Conservation (phyloP, 2,888 invertebrate genomes). For the Exocentrus adspersus region DNA sequence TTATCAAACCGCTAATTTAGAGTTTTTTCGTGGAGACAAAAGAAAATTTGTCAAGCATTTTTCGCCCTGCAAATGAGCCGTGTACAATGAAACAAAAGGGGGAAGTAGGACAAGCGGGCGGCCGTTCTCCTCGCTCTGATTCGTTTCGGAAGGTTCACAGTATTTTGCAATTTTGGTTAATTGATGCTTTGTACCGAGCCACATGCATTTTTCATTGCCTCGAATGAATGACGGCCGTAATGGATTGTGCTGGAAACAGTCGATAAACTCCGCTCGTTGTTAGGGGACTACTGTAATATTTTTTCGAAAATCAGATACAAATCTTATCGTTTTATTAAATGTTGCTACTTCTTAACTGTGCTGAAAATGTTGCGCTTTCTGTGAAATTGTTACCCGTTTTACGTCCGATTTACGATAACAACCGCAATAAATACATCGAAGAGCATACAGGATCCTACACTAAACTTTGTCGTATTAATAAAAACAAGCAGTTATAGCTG, state of each 20-base stretch:
- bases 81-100: conserved; percentile 45
- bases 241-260: neutral
- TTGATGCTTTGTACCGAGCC: conserved; percentile 4
- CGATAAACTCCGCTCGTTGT: neutral
- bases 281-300: too few species aligned
- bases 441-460: conserved; percentile 12
- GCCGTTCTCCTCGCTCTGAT: neutral
- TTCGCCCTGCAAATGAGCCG: conserved; percentile 44
- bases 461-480: conserved; percentile 31
- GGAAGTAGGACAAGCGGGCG: conserved; percentile 22
- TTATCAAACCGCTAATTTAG: conserved; percentile 45
- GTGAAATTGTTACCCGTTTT: conserved; percentile 10
- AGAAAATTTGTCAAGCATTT: conserved; percentile 47
- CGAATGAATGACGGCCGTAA: neutral
- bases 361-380: neutral
- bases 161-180: conserved; percentile 9
- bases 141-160: conserved; percentile 7
- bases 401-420: conserved; percentile 10
- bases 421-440: conserved; percentile 19
- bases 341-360: conserved; percentile 2
- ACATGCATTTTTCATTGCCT: conserved; percentile 8
- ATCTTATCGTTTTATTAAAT: neutral
- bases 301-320: too few species aligned
- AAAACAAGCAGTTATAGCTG: conserved; percentile 27
- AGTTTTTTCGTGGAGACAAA: conserved; percentile 44